Evolutionary conservation across 2,797 vertebrate species (phyloP).

Genomic region (Lemur catta): DNA sequence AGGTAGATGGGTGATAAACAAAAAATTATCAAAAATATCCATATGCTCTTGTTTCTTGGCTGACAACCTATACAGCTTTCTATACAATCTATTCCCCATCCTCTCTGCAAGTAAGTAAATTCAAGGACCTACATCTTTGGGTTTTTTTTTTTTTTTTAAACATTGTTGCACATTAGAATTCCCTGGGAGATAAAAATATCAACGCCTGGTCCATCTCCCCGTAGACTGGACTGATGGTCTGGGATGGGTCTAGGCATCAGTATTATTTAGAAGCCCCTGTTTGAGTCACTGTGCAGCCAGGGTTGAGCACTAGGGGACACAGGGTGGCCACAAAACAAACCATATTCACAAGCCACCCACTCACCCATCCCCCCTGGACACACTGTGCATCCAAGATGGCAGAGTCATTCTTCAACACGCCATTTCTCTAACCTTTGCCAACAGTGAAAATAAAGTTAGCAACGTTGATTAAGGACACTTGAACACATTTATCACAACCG

Average conservation of each 20-base stretch:
- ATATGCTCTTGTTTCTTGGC: neutral
- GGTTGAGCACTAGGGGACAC: neutral
- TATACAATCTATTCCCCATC: neutral
- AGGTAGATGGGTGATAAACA: neutral
- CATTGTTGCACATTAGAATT: neutral
- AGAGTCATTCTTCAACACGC: neutral
- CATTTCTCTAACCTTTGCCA: neutral
- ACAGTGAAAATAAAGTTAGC: neutral
- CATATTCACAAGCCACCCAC: neutral
- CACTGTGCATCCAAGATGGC: neutral
- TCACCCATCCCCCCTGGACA: too few relatives aligned
- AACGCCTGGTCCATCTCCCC: neutral
- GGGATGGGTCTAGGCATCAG: too few relatives aligned
- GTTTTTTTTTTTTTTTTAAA: neutral
- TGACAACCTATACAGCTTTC: neutral
- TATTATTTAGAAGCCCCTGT: neutral
- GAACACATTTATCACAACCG: neutral
- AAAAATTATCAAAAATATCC: neutral
- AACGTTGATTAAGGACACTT: neutral
- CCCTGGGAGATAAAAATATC: neutral
- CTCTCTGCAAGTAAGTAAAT: neutral
- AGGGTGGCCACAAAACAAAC: neutral
- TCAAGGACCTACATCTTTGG: neutral
- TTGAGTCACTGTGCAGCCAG: neutral
- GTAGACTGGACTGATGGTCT: neutral